These are phyloP conservation scores for Liparis tanakae DNA, from an alignment of 2,797 vertebrate species.

Conservation along the genomic window DNA sequence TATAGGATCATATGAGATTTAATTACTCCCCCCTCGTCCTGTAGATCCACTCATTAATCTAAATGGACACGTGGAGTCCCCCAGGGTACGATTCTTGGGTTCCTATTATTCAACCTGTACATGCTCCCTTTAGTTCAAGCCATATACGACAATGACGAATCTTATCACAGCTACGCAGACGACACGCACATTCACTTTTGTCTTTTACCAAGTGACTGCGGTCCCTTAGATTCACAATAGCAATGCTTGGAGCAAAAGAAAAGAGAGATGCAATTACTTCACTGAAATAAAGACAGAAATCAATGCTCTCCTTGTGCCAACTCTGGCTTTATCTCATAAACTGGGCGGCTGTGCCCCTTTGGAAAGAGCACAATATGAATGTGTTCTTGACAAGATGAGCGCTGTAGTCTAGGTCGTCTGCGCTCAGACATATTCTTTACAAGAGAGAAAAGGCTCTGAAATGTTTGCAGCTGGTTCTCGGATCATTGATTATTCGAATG, in stretches of 20 bases:
- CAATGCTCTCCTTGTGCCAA: constrained; percentile 11
- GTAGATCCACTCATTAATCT: background rate
- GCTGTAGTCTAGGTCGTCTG: constrained; percentile 7
- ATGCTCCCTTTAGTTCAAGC: background rate
- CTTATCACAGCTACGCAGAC: background rate
- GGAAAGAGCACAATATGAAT: constrained; percentile 17
- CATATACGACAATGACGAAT: background rate
- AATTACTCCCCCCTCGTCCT: background rate
- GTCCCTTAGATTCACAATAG: background rate
- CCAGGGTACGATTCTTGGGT: background rate
- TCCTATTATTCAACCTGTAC: background rate
- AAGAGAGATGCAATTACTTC: background rate
- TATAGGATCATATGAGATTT: background rate
- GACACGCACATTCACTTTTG: background rate
- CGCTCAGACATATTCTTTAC: constrained; percentile 5
- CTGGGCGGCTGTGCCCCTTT: constrained; percentile 15
- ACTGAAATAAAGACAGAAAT: background rate
- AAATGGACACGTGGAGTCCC: background rate
- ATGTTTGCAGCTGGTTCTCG: constrained; percentile 34
- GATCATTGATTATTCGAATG: constrained; percentile 25
- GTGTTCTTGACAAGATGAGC: constrained; percentile 13
- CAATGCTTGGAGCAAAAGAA: background rate
- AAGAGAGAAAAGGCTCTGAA: background rate
- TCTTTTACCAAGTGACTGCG: background rate
- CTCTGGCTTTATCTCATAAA: constrained; percentile 26